Conservation (phyloP, 35 echinoderm and acorn worm genomes). For the Eucidaris tribuloides region DNA sequence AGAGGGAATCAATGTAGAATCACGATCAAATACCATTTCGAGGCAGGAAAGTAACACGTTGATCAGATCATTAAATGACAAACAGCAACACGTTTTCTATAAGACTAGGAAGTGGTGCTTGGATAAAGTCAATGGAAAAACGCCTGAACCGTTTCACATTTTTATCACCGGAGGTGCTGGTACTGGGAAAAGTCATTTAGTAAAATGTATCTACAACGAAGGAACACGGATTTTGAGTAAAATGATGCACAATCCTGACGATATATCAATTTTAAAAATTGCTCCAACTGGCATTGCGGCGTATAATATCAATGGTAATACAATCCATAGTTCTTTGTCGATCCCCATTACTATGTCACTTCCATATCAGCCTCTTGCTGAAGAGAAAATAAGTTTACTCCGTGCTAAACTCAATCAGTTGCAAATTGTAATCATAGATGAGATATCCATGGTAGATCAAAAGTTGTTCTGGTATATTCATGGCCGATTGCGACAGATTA, state of each 20-base stretch:
- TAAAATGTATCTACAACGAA: conserved; percentile 21
- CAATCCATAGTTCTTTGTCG: conserved; percentile 1
- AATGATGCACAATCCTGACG: neutral
- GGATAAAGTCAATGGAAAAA: conserved; percentile 29
- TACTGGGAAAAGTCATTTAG: conserved; percentile 15
- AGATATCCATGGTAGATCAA: too few species aligned
- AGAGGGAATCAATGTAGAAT: neutral
- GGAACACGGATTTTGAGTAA: neutral
- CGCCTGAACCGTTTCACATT: conserved; percentile 30
- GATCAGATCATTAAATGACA: conserved; percentile 50
- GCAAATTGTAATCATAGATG: too few species aligned
- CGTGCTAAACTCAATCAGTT: too few species aligned
- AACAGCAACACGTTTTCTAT: conserved; percentile 48
- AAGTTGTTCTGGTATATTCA: too few species aligned
- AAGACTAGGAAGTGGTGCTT: conserved; percentile 44
- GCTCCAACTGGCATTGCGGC: conserved; percentile 36
- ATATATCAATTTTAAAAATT: conserved; percentile 14
- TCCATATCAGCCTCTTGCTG: too few species aligned
- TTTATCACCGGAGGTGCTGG: conserved; percentile 34
- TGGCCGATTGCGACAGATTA: too few species aligned
- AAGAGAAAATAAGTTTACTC: too few species aligned
- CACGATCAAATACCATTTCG: neutral
- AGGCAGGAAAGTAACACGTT: neutral
- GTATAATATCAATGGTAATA: conserved; percentile 40
- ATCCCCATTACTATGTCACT: conserved; percentile 6